Conservation (phyloP, 2,797 vertebrate genomes). For the Erpetoichthys calabaricus region DNA sequence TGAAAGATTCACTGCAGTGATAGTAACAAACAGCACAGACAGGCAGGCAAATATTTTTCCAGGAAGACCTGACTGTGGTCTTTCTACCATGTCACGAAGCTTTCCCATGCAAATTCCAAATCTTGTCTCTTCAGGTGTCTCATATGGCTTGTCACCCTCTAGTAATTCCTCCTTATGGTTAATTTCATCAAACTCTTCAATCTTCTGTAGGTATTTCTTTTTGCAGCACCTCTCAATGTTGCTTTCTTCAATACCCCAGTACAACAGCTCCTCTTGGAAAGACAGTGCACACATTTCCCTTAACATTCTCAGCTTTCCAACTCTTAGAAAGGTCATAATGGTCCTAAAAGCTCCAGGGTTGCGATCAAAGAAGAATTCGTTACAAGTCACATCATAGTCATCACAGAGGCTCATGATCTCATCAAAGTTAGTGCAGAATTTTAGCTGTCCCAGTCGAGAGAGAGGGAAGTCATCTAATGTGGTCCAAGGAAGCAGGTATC, state of each 20-base stretch:
- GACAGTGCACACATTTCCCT: conserved; percentile 88
- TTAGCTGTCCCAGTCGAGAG: conserved; percentile 79
- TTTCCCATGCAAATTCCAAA: conserved; percentile 66
- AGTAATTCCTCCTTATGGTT: conserved; percentile 65
- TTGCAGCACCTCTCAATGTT: conserved; percentile 90
- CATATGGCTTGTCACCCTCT: conserved; percentile 46
- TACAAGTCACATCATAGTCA: conserved; percentile 81
- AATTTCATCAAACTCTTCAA: conserved; percentile 83
- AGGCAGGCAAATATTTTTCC: conserved; percentile 95
- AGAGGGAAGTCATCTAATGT: conserved; percentile 90
- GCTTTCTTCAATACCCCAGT: conserved; percentile 95
- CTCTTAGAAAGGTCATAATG: conserved; percentile 86
- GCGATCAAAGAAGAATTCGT: conserved; percentile 97
- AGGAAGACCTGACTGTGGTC: conserved; percentile 87
- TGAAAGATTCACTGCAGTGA: conserved; percentile 90
- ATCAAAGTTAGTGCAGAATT: conserved; percentile 83
- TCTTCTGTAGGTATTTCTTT: conserved; percentile 75
- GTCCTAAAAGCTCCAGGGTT: conserved; percentile 85
- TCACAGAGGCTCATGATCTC: conserved; percentile 90
- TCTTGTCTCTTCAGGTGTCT: conserved; percentile 44
- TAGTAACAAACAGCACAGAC: conserved; percentile 90
- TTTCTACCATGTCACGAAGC: conserved; percentile 93
- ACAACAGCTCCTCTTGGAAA: conserved; percentile 89
- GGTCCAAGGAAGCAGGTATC: conserved; percentile 89
- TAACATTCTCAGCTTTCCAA: conserved; percentile 78